phyloP scores from a whole-genome alignment of 2,888 invertebrate species.

The Drosophila melanosoma region DNA sequence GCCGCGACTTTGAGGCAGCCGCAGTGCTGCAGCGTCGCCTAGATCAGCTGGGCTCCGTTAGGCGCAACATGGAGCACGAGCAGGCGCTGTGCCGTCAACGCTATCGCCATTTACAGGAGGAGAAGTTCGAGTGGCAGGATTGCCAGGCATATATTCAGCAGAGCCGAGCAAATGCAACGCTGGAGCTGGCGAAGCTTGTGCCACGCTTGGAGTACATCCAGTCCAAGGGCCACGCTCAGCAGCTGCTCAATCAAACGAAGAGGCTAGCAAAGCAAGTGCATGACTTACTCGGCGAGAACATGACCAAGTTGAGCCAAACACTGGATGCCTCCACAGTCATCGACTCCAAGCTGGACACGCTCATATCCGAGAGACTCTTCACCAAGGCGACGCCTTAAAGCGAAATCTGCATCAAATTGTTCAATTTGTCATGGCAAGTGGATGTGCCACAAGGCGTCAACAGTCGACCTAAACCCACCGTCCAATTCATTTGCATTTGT shows the following conservation, averaged over 20 bases:
- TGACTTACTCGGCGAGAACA: background rate
- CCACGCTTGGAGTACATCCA: slow-evolving; percentile 5
- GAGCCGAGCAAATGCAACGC: fast-evolving
- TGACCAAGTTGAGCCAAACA: background rate
- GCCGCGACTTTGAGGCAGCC: slow-evolving; percentile 13
- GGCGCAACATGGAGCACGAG: slow-evolving; percentile 38
- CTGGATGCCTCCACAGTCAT: fast-evolving
- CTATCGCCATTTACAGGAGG: slow-evolving; percentile 24
- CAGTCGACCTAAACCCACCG: slow-evolving; percentile 35
- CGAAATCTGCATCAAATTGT: slow-evolving; percentile 60
- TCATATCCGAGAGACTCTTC: no score
- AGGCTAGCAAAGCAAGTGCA: slow-evolving; percentile 5
- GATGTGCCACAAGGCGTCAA: slow-evolving; percentile 35
- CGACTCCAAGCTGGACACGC: background rate
- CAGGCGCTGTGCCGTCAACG: slow-evolving; percentile 47
- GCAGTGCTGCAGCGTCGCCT: slow-evolving; percentile 22
- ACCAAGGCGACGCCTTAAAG: slow-evolving; percentile 32
- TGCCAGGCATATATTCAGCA: slow-evolving; percentile 14
- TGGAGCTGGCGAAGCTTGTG: background rate
- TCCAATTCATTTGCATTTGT: slow-evolving; percentile 66
- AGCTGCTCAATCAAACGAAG: slow-evolving; percentile 20
- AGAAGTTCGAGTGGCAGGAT: slow-evolving; percentile 39
- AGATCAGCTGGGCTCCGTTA: slow-evolving; percentile 35
- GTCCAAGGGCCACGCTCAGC: slow-evolving; percentile 2
- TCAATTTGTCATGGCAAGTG: slow-evolving; percentile 62